Base-by-base conservation (phyloP, 92 coral and sea anemone species). In the Metridium senile region DNA sequence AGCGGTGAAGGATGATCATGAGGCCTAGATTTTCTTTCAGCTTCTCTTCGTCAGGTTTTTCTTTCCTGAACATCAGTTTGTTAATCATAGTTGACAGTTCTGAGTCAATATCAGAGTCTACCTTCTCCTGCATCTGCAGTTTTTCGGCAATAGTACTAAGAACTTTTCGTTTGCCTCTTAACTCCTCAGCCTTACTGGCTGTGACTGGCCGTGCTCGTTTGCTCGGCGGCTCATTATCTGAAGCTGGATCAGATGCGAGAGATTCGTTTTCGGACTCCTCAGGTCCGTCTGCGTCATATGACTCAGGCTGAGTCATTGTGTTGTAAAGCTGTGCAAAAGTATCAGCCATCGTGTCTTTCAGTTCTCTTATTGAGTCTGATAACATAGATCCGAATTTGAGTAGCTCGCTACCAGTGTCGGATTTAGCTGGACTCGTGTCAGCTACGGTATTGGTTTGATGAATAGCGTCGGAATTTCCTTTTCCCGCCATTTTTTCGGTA, bases 91-190 rank as follows among this genome's bases (percentile, higher is more conserved):
- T 47, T 71, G 64, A 21, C 11, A 71, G 34, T 46, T 77, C 26
- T 46, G 70, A 35, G 56, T 77, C 73, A 77, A 77, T 30, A 47
- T 65, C 74, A 33, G 82, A 57, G 65, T 77, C 82, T n/a, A 77
- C 74, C 9, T 77, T 77, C 51, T 77, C 82, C 74, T 77, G 65
- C 74, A 66, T 46, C 26, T 77, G 73, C 62, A 76, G n/a, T 77
- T 54, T 71, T 71, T 71, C 76, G 21, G 76, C 76, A 49, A 71
- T 71, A 46, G 76, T 13, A 29, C 11, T 68, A 20, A 77, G 75
- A 29, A 77, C 82, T n/a, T 66, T 51, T 30, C 58, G 74, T 77
- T 77, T 77, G 53, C 82, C 71, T 30, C 49, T 62, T 1, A 32
- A 62, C 68, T 76, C 81, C 53, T 30, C 79, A 58, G 70, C 34